Percentiles rank a stretch among this genome's conserved stretches.
These are phyloP conservation scores for Troides oblongomaculatus DNA, from an alignment of 2,888 invertebrate species.

Conservation along the genomic window DNA sequence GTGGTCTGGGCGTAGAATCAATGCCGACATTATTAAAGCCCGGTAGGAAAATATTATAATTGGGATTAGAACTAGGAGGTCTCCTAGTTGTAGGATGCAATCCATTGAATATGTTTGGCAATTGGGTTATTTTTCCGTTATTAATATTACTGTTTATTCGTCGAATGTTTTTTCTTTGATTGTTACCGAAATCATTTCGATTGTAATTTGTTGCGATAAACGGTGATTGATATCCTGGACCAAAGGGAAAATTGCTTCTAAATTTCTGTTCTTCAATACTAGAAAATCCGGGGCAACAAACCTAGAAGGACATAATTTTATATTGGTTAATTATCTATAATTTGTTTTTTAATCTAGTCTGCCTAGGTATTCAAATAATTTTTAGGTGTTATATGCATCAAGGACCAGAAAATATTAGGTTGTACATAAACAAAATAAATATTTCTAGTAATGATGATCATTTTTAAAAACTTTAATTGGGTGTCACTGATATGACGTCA, in stretches of 20 bases:
- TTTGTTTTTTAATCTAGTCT: too few relatives aligned
- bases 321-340: too few relatives aligned
- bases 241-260: conserved; percentile 1
- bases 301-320: conserved; percentile 3
- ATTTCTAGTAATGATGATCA: too few relatives aligned
- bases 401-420: too few relatives aligned
- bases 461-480: too few relatives aligned
- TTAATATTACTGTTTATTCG: conserved; percentile 2
- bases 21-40: background rate
- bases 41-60: conserved; percentile 6
- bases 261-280: conserved; percentile 1
- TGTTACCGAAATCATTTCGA: background rate
- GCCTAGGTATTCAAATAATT: too few relatives aligned
- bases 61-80: conserved; percentile 10
- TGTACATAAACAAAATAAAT: too few relatives aligned
- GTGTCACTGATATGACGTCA: too few relatives aligned
- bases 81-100: background rate
- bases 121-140: conserved; percentile 1
- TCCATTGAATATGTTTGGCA: background rate
- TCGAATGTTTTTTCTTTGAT: background rate
- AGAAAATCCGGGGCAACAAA: conserved; percentile 21
- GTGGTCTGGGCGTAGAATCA: conserved; percentile 1
- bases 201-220: background rate
- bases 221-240: background rate
- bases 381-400: too few relatives aligned